phyloP scores from a whole-genome alignment of 2,113 vertebrate species.

The Malaclemys terrapin region DNA sequence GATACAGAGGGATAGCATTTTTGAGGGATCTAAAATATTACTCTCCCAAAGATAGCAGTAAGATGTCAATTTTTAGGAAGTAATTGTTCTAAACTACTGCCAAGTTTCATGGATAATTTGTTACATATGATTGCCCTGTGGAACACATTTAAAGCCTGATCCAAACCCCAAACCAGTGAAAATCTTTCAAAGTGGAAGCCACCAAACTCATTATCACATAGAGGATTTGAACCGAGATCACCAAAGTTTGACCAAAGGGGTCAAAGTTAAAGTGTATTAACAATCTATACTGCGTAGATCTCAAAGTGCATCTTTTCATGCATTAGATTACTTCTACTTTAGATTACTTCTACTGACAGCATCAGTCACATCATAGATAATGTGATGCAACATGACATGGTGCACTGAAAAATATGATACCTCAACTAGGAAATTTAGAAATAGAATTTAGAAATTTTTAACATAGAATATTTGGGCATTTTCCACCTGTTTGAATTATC shows the following conservation, averaged over 20 bases:
- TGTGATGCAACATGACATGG: slow-evolving; percentile 37
- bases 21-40: not conserved
- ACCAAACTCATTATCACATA: not conserved
- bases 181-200: not conserved
- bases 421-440: slow-evolving; percentile 27
- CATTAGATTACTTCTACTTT: slow-evolving; percentile 59
- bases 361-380: slow-evolving; percentile 53
- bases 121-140: accelerated
- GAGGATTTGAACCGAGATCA: not conserved
- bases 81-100: not conserved
- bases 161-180: not conserved
- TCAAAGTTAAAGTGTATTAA: slow-evolving; percentile 16
- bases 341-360: not conserved
- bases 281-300: not conserved
- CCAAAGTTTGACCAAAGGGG: not conserved
- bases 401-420: not conserved
- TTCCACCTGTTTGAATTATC: slow-evolving; percentile 28
- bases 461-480: not conserved
- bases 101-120: not conserved
- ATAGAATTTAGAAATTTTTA: not conserved
- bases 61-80: not conserved
- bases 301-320: slow-evolving; percentile 52
- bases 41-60: not conserved
- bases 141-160: not conserved
- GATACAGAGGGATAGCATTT: not conserved